Conservation (phyloP, 2,113 vertebrate species). For the cat (Felis catus) region DNA sequence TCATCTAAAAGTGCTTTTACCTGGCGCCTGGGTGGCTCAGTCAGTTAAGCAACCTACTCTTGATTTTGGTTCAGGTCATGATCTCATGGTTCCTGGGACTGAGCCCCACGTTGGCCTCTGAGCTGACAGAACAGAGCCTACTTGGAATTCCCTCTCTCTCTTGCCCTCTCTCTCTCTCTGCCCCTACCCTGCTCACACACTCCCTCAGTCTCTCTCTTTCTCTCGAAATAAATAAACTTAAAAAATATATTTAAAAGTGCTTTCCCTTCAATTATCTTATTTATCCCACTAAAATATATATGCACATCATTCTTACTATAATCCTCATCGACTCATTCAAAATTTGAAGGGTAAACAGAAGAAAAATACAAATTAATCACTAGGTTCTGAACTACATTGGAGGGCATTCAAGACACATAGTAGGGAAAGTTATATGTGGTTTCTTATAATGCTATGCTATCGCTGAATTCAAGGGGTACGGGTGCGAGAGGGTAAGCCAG, state of each 20-base stretch:
- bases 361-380: conserved; percentile 10
- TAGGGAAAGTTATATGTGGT: background rate
- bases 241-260: background rate
- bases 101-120: too few species aligned
- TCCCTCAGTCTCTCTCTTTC: too few species aligned
- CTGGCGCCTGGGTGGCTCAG: too few species aligned
- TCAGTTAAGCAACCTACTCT: too few species aligned
- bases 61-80: too few species aligned
- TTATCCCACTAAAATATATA: conserved; percentile 12
- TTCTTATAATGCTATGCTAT: conserved; percentile 7
- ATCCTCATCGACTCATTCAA: background rate
- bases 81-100: too few species aligned
- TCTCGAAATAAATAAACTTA: too few species aligned
- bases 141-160: too few species aligned
- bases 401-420: background rate
- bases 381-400: background rate
- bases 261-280: conserved; percentile 25
- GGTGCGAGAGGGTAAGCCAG: background rate
- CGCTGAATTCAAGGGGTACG: background rate
- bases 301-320: background rate
- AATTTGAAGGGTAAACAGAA: conserved; percentile 34
- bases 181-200: too few species aligned
- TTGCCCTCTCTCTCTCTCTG: too few species aligned
- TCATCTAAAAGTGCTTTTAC: conserved; percentile 35
- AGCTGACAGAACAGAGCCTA: too few species aligned